Percentiles rank a stretch among this genome's conserved stretches.
Evolutionary conservation across 2,797 vertebrate species (phyloP).

Genomic region (Myripristis jacobus): DNA sequence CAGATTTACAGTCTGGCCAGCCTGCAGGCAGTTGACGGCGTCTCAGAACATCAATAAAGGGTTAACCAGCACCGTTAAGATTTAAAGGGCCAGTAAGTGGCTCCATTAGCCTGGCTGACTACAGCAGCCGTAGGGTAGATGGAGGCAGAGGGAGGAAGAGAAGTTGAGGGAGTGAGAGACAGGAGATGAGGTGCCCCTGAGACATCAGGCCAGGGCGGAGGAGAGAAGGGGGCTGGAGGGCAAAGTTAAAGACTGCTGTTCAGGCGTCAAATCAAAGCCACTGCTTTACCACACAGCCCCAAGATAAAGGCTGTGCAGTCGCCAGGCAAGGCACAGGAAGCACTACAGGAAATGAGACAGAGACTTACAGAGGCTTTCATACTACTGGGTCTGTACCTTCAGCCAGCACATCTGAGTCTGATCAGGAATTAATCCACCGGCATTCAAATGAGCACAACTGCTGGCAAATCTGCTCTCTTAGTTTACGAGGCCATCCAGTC

Average conservation of each 20-base stretch:
- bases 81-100: constrained; percentile 84
- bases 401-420: constrained; percentile 66
- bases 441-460: constrained; percentile 45
- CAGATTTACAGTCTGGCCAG: constrained; percentile 68
- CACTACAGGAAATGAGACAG: constrained; percentile 72
- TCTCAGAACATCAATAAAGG: constrained; percentile 81
- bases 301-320: constrained; percentile 52
- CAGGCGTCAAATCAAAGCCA: constrained; percentile 71
- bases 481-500: constrained; percentile 51
- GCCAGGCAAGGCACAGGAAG: constrained; percentile 58
- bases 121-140: constrained; percentile 61
- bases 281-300: constrained; percentile 54
- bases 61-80: constrained; percentile 83
- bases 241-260: constrained; percentile 65
- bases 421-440: constrained; percentile 56
- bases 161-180: constrained; percentile 49
- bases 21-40: constrained; percentile 71
- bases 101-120: constrained; percentile 79
- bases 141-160: constrained; percentile 54
- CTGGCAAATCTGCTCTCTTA: constrained; percentile 42
- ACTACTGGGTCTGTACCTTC: constrained; percentile 18
- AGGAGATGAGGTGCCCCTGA: constrained; percentile 73
- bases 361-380: constrained; percentile 42
- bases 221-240: constrained; percentile 48
- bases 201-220: constrained; percentile 54